These are phyloP conservation scores for Burhinus oedicnemus DNA, from an alignment of 2,113 vertebrate genomes.

Conservation along the genomic window DNA sequence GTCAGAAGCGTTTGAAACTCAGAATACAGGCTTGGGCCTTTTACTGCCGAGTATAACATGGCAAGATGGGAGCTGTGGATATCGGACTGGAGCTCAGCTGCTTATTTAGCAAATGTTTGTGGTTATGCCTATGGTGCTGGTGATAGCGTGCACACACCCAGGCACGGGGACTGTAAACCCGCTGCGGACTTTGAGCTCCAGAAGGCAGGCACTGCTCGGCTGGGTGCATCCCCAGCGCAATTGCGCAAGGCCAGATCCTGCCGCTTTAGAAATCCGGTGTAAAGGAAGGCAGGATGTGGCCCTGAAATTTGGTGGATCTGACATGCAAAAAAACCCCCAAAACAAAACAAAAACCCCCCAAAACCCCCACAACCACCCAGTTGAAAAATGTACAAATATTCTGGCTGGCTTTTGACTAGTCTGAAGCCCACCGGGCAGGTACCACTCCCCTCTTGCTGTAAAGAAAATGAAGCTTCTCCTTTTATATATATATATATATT, in stretches of 20 bases:
- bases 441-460: not conserved
- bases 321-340: not conserved
- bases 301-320: not conserved
- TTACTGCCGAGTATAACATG: not conserved
- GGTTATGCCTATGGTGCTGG: not conserved
- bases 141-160: conserved; percentile 43
- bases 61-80: not conserved
- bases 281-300: not conserved
- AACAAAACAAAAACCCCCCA: too few relatives aligned
- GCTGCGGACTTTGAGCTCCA: conserved; percentile 46
- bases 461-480: not conserved
- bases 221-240: not conserved
- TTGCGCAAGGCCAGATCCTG: not conserved
- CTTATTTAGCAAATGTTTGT: conserved; percentile 48
- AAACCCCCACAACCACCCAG: not conserved
- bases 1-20: not conserved
- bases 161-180: conserved; percentile 10
- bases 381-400: not conserved
- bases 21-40: not conserved
- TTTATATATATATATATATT: not conserved
- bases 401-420: not conserved
- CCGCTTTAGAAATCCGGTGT: not conserved
- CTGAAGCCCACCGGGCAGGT: not conserved
- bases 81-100: not conserved
- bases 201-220: not conserved